These are phyloP conservation scores for Lagria hirta DNA, from an alignment of 2,888 invertebrate species.

Conservation along the genomic window DNA sequence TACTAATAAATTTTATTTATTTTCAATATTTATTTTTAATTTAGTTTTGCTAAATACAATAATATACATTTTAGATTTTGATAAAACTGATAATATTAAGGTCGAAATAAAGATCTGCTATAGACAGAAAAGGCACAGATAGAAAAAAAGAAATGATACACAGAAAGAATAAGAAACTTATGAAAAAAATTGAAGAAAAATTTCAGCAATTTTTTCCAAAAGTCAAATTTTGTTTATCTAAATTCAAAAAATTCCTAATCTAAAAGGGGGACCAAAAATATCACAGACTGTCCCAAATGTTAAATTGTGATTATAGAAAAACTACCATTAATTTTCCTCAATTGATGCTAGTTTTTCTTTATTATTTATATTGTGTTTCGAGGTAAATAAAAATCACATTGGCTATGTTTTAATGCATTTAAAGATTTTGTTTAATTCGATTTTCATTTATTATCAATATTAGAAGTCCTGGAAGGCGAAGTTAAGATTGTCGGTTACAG, in stretches of 20 bases:
- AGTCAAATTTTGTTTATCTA: too few species aligned
- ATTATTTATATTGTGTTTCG: too few species aligned
- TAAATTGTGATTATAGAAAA: background rate
- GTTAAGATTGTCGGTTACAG: constrained; percentile 36
- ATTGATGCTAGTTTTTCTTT: too few species aligned
- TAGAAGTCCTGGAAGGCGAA: constrained; percentile 35
- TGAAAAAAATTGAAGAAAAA: too few species aligned
- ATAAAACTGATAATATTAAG: constrained; percentile 35
- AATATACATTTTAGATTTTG: constrained; percentile 40
- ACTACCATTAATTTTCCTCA: too few species aligned
- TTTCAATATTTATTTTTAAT: too few species aligned
- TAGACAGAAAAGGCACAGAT: constrained; percentile 54
- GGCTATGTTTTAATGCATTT: constrained; percentile 9
- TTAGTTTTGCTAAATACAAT: constrained; percentile 40
- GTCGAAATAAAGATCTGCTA: constrained; percentile 48
- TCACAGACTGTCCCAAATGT: constrained; percentile 50
- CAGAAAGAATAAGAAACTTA: constrained; percentile 35
- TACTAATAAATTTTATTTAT: background rate
- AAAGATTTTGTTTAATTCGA: constrained; percentile 9
- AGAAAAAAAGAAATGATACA: constrained; percentile 48
- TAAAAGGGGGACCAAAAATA: constrained; percentile 50
- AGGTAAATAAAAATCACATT: constrained; percentile 13
- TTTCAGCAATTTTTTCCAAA: constrained; percentile 23
- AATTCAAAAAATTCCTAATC: constrained; percentile 33
- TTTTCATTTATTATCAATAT: constrained; percentile 18